Base-by-base conservation (phyloP, 2,113 vertebrate species). In the Phaethon lepturus region DNA sequence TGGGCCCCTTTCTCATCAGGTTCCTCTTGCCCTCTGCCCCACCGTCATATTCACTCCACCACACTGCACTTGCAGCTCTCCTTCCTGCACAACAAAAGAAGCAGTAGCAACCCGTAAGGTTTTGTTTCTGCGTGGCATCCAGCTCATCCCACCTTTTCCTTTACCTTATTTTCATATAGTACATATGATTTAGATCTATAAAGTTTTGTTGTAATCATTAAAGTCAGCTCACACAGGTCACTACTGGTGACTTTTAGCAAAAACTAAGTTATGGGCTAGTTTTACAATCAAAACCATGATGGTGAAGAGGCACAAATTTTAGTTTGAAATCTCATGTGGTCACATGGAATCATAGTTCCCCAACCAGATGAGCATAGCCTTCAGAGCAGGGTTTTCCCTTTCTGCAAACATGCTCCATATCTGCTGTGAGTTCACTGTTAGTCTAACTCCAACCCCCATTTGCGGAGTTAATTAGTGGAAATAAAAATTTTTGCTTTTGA, bases 391-490 rank as follows among this genome's bases (percentile, higher is more conserved):
- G 5, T 10, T 40, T 82, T 60, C 49, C 13, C 20, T 77, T 90
- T 52, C 29, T 80, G 31, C 28, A 84, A 60, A 28, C 3, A 1
- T 82, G 20, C 8, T 71, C 10, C 33, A 2, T 59, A 10, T 49
- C 40, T 77, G 13, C 11, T 76, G 17, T 17, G 40, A n/a, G n/a
- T 66, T 89, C 24, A 56, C 17, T 89, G 59, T 35, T 73, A 33
- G 9, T 49, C 18, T 59, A 75, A n/a, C 2, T 5, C 3, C 7
- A 4, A 17, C 2, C 18, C 0, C 0, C 3, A 47, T 55, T 62
- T 81, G 15, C 24, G 29, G 23, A 80, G 8, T 3, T 13, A 80
- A 74, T 72, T 50, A 66, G 7, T 2, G 50, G 17, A 87, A 88
- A 73, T 12, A 50, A 69, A 91, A 85, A 50, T 7, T 42, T 66